Evolutionary conservation across 2,888 invertebrate genomes (phyloP), one percentile per base, ranked within the genome.

Genomic region (Dryococelus australis): DNA sequence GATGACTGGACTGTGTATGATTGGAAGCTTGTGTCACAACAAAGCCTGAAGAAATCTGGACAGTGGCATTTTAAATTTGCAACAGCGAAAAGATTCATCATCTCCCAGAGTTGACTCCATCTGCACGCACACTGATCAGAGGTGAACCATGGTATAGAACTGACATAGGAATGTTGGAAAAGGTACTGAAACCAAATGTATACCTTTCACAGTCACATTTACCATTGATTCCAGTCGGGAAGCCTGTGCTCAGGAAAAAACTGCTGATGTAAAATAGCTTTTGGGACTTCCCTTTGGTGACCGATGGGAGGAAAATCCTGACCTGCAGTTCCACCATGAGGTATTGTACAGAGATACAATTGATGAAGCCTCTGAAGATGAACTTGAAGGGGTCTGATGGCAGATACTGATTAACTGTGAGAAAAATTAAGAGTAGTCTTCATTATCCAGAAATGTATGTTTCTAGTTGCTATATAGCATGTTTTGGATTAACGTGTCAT

Each of bases 21-120:
- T 80, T 24, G 80, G 80, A 80, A 80, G 80, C 26, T 27, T 27
- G 80, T 80, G 26, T 80, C 80, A 27, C 12, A 80, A 80, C 27
- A 80, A 80, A 80, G n/a, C 28, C 8, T 24, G n/a, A 80, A 80
- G 8, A 80, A 80, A 28, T 26, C 80, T 12, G 6, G 24, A 24
- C 80, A 80, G 80, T n/a, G n/a, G 26, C 80, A 80, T 28, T 80
- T 80, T 24, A 80, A 80, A 28, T 80, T 80, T 80, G 26, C 80
- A 20, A 27, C 26, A 27, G 13, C 80, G 27, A 80, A 80, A 5
- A 9, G 80, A 80, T n/a, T 80, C 28, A 27, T 80, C 26, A 80
- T 9, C 79, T 27, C 26, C 26, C 26, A 80, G 80, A 26, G 28
- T 28, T 27, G n/a, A 80, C 80, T 80, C 80, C 80, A 80, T 27